Evolutionary conservation across 2,888 invertebrate species (phyloP), one percentile per base, ranked within the genome.

Genomic region (Sipha maydis): DNA sequence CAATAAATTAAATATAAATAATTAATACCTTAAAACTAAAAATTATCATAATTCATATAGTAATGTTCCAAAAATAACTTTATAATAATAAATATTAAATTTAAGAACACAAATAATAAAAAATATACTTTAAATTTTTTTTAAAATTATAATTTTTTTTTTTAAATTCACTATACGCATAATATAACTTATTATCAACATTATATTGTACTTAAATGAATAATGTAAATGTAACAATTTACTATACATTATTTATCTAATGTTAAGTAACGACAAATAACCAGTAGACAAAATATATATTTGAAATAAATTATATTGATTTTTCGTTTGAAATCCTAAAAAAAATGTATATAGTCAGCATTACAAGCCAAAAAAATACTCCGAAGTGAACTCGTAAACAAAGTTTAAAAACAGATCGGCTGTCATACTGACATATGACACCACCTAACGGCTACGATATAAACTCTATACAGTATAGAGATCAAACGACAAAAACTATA

Each of bases 401-500:
- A 76, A 5, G 21, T 48, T 69, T 34, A 34, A 78, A 85, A 85
- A 78, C 19, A 5, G 69, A 85, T 85, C 78, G 31, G 54, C 31
- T 48, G 48, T 67, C 69, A 34, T 67, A 67, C 14, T 19, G 75
- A 28, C 11, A 83, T 84, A 38, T 76, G 38, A 76, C 61, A 77
- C 75, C 14, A 54, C 34, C 25, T 73, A 34, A 7, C 41, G 77
- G n/a, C 25, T 31, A 28, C n/a, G 34, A 69, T 69, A 85, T 34
- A 78, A 85, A 69, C 67, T 69, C 38, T 34, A 14, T 28, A 25
- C 1, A 41, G 5, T 48, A 71, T 28, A 76, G 48, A 85, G 69
- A 85, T 85, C 85, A 85, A 85, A 85, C 69, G 77, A 85, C 69
- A 21, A n/a, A 61, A 54, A 79, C 28, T 76, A 77, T 38, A 77